These are phyloP conservation scores for Trichomalopsis sarcophagae DNA, from an alignment of 1,140 invertebrate species.

Conservation along the genomic window DNA sequence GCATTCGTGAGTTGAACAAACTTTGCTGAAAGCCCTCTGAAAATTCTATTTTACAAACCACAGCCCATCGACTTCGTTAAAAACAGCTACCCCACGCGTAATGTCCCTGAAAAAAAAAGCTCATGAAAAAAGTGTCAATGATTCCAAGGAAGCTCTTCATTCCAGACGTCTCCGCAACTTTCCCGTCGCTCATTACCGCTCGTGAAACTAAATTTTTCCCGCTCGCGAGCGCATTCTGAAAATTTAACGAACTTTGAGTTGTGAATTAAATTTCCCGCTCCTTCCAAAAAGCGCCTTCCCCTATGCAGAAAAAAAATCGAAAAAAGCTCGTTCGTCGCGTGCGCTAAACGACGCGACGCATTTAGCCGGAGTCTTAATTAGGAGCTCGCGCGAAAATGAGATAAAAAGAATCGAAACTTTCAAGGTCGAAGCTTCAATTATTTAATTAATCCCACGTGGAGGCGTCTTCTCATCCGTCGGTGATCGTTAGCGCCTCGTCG, in stretches of 20 bases:
- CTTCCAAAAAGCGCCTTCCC: no score
- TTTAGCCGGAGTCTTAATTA: no score
- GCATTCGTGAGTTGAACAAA: background rate
- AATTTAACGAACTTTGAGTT: background rate
- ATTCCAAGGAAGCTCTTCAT: no score
- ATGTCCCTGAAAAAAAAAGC: background rate
- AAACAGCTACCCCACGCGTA: background rate
- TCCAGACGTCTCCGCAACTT: no score
- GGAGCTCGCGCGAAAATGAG: no score
- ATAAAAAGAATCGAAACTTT: background rate
- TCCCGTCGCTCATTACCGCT: no score
- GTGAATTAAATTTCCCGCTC: background rate
- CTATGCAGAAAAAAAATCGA: no score
- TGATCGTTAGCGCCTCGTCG: constrained; percentile 65
- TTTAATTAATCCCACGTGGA: constrained; percentile 69
- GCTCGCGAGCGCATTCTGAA: background rate
- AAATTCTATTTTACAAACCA: background rate
- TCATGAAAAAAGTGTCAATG: no score
- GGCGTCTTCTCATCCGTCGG: constrained; percentile 67
- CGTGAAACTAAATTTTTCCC: no score
- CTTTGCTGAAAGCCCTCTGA: no score
- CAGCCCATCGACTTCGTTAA: background rate
- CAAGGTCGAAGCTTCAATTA: constrained; percentile 63
- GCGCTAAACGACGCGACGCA: no score
- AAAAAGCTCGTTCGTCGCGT: no score